A percentile compares a stretch with the other conserved stretches of the same genome.
These are phyloP conservation scores for Halocaridina rubra DNA, from an alignment of 2,888 invertebrate species.

Conservation along the genomic window DNA sequence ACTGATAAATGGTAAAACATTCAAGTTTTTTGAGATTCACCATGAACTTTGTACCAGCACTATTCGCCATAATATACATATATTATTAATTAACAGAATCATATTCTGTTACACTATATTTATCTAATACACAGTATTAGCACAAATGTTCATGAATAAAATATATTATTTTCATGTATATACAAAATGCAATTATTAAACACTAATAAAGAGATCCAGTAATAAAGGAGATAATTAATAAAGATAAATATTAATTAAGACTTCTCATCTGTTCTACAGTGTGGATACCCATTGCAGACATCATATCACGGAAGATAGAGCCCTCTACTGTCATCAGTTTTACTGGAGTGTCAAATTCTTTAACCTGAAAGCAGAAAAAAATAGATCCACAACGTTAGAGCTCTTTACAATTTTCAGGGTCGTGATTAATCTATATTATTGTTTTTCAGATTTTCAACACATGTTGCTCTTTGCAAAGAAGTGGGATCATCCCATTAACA, in stretches of 20 bases:
- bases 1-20: neutral
- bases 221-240: neutral
- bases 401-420: neutral
- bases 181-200: neutral
- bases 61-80: neutral
- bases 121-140: neutral
- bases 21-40: neutral
- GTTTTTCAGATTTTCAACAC: neutral
- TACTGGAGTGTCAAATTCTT: constrained; percentile 55
- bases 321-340: constrained; percentile 31
- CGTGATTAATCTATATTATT: neutral
- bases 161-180: neutral
- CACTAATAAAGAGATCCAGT: neutral
- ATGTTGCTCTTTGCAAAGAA: neutral
- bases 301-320: constrained; percentile 60
- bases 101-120: neutral
- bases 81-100: neutral
- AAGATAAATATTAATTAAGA: constrained; percentile 27
- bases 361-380: constrained; percentile 42
- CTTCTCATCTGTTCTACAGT: constrained; percentile 50
- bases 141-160: neutral
- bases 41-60: neutral
- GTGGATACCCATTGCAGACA: constrained; percentile 55
- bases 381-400: no score
- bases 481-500: neutral